Base-by-base conservation (phyloP, 1,140 invertebrate genomes). In the silkworm (Bombyx mori) region DNA sequence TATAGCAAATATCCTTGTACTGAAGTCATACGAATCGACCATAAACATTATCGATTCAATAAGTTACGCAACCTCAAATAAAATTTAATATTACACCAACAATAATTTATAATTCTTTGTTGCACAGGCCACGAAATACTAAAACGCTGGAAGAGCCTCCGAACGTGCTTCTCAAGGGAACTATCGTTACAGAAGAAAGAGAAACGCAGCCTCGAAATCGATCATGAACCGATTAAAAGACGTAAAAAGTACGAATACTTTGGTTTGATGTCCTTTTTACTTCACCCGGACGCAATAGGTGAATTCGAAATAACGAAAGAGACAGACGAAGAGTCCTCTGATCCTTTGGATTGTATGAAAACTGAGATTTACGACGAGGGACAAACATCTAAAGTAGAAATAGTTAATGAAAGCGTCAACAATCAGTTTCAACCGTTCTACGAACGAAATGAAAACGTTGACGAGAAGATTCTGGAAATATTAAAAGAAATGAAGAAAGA, bases 161-260 rank as follows among this genome's bases (percentile, higher is more conserved):
- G 68, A 50, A 75, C 70, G 10, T 77, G 71, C 56, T 78, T 75
- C 61, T 55, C 70, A 6, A 63, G 73, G 61, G 71, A 80, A 61
- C 45, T 80, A 35, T 9, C 58, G 6, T 50, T 70, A 26, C 73
- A 75, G 46, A 69, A 61, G 50, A 60, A 59, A 44, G 69, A 75
- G 51, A 60, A 61, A 42, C 8, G 54, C 1, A 57, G 61, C 44
- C 63, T 43, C 50, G 47, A 62, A 44, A 58, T 9, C 8, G 47
- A 62, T 8, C 54, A 50, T 44, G 35, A 48, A 10, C 52, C 57
- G 0, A 42, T 57, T 0, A 69, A 65, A 44, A 62, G 52, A 42
- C 62, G 73, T 45, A 76, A 71, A 35, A 62, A 51, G 57, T 76
- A 76, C 51, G 66, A 61, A 43, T 62, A 71, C 44, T 76, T 71